A percentile compares a stretch with the other conserved stretches of the same genome.
These are phyloP conservation scores for Lobophora halterata DNA, from an alignment of 2,888 invertebrate species.

Conservation along the genomic window DNA sequence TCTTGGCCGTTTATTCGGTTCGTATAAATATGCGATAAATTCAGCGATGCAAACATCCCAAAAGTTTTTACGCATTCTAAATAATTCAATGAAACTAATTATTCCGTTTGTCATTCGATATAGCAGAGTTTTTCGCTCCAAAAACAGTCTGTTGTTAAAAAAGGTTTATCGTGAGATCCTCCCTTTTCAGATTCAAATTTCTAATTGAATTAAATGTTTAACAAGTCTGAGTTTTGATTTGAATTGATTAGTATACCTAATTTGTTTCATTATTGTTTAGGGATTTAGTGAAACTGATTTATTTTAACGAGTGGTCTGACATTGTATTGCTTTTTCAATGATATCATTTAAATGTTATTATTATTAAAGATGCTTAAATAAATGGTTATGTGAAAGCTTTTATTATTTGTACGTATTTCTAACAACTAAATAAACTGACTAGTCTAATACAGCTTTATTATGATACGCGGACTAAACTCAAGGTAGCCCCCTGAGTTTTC, in stretches of 20 bases:
- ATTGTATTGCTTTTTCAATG: slow-evolving; percentile 4
- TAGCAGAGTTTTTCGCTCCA: not conserved
- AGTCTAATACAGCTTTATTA: too few relatives aligned
- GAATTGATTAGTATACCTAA: slow-evolving; percentile 7
- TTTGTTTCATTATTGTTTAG: slow-evolving; percentile 2
- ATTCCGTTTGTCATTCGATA: slow-evolving; percentile 5
- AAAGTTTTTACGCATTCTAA: slow-evolving; percentile 17
- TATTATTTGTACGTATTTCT: too few relatives aligned
- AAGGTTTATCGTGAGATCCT: not conserved
- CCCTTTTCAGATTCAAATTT: slow-evolving; percentile 4
- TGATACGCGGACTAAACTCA: too few relatives aligned
- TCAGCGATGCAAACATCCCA: not conserved
- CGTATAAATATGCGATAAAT: not conserved
- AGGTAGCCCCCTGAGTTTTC: too few relatives aligned
- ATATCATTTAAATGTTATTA: not conserved
- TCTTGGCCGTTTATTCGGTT: too few relatives aligned
- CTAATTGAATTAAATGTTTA: slow-evolving; percentile 5
- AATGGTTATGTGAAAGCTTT: too few relatives aligned
- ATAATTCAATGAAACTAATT: slow-evolving; percentile 18
- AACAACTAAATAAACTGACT: too few relatives aligned
- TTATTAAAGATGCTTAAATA: too few relatives aligned
- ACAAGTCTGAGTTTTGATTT: slow-evolving; percentile 5
- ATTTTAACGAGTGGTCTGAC: slow-evolving; percentile 9
- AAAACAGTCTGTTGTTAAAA: not conserved
- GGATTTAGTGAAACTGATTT: slow-evolving; percentile 2